Evolutionary conservation across 1,140 invertebrate species (phyloP).

Genomic region (Drosophila santomea): DNA sequence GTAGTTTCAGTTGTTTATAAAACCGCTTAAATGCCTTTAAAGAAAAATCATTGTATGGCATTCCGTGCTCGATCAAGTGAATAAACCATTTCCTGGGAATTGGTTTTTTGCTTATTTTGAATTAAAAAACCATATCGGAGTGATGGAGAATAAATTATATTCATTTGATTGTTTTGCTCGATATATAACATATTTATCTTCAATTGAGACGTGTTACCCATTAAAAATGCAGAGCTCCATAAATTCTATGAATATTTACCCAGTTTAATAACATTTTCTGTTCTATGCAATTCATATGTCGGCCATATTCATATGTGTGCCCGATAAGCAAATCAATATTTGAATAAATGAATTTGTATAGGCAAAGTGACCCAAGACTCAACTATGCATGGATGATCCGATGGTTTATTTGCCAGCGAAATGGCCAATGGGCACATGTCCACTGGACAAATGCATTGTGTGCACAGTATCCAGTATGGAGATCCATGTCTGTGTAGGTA

Average conservation of each 20-base stretch:
- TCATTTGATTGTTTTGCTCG: not conserved
- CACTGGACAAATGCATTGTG: constrained; percentile 47
- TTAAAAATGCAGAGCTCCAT: not conserved
- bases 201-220: not conserved
- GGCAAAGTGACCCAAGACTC: not conserved
- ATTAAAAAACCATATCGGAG: not conserved
- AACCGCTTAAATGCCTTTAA: constrained; percentile 22
- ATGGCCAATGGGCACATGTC: constrained; percentile 8
- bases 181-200: not conserved
- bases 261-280: not conserved
- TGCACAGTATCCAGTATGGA: constrained; percentile 19
- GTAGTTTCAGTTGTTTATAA: constrained; percentile 24
- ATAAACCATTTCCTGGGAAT: constrained; percentile 10
- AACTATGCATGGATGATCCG: constrained; percentile 1
- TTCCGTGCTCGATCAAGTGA: constrained; percentile 13
- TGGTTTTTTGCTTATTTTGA: not conserved
- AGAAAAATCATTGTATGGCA: constrained; percentile 9
- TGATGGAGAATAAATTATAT: not conserved
- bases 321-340: constrained; percentile 9
- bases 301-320: not conserved
- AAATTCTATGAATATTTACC: no score
- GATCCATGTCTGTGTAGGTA: constrained; percentile 17
- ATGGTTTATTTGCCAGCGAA: not conserved
- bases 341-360: not conserved
- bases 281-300: not conserved